These are phyloP conservation scores for Sycophila sp. DNA, from an alignment of 1,140 invertebrate genomes.

Conservation along the genomic window DNA sequence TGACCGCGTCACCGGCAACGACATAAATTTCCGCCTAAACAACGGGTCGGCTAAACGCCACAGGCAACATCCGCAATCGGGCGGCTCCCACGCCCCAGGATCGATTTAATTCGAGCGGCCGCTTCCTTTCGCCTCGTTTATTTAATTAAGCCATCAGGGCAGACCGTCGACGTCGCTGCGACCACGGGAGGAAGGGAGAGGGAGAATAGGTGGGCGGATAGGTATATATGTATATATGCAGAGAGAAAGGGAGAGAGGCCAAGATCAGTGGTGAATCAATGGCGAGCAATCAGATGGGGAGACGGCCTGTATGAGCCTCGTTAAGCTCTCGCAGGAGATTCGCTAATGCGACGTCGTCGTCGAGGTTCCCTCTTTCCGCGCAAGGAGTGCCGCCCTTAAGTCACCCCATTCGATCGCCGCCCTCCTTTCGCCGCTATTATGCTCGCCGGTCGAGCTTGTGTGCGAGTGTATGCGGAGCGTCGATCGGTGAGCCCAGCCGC, in stretches of 20 bases:
- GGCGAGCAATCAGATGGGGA: background rate
- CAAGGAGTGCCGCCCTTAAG: no score
- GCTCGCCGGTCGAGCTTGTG: no score
- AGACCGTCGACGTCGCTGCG: background rate
- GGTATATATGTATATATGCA: no score
- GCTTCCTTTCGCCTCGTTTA: conserved; percentile 25
- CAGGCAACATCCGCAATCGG: background rate
- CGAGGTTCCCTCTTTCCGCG: background rate
- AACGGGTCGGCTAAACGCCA: no score
- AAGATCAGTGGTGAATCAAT: conserved; percentile 29
- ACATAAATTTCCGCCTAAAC: no score
- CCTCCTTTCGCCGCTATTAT: no score
- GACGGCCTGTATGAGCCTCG: conserved; percentile 20
- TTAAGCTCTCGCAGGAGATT: conserved; percentile 4
- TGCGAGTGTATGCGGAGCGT: no score
- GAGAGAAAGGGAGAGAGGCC: background rate
- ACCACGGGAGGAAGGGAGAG: background rate
- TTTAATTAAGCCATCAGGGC: conserved; percentile 31
- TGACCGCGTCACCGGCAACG: no score
- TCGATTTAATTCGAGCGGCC: conserved; percentile 14
- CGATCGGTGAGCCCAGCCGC: no score
- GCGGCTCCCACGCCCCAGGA: background rate
- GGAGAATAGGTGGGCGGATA: background rate
- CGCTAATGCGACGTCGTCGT: conserved; percentile 11
- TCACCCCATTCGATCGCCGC: no score